Conservation (phyloP, 2,888 invertebrate species). For the Tipula confusa region DNA sequence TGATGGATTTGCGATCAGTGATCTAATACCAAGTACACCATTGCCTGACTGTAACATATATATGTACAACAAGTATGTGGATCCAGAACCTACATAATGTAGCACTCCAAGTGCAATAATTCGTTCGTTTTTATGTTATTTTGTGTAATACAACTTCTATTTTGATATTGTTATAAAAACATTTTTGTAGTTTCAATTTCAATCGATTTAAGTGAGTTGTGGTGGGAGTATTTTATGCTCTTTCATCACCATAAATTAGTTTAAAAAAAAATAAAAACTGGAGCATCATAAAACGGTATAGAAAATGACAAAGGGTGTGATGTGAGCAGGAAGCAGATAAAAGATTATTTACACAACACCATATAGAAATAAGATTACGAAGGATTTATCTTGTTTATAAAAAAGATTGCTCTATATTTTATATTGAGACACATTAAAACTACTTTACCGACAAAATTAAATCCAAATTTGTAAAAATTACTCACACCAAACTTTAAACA, state of each 20-base stretch:
- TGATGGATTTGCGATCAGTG: conserved; percentile 54
- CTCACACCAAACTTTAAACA: not conserved
- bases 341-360: not conserved
- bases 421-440: not conserved
- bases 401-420: not conserved
- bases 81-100: not conserved
- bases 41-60: not conserved
- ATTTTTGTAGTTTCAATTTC: not conserved
- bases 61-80: not conserved
- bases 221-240: not conserved
- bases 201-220: not conserved
- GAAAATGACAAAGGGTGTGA: not conserved
- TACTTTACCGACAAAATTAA: not conserved
- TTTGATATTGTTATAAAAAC: not conserved
- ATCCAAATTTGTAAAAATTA: not conserved
- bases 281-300: not conserved
- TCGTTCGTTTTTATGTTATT: no score
- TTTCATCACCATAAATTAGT: not conserved
- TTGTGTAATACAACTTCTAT: not conserved
- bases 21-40: not conserved
- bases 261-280: not conserved
- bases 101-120: not conserved
- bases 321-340: not conserved
- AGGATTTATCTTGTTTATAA: not conserved
- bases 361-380: not conserved